Base-by-base conservation (phyloP, 23 tunicate genomes). In the Halocynthia roretzi region DNA sequence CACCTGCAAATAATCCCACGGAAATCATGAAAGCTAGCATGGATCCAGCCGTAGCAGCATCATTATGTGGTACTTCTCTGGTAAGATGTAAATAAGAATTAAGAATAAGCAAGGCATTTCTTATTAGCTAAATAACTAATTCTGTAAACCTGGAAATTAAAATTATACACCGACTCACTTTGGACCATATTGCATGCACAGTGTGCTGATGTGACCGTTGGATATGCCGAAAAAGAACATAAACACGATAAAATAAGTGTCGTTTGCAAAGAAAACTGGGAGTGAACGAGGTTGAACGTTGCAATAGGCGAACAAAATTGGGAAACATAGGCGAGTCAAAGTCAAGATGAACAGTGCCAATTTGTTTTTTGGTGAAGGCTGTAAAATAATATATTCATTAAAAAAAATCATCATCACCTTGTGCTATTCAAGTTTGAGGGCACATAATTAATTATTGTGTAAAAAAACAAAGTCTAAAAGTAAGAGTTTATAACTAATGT, bases 151-250 rank as follows among this genome's bases (percentile, higher is more conserved):
- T 21, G 71, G n/a, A 61, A 31, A 31, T 31, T 31, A 31, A 31
- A 31, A 31, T 31, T 0, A 0, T 31, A 31, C 44, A 31, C 44
- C 17, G 7, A 82, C 86, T 90, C 77, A 91, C 97, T 76, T 71
- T 51, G 98, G 98, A 0, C 89, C 98, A 80, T 92, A 92, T 71
- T 92, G 88, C 85, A 92, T 86, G 18, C 75, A 71, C 17, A 92
- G 78, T 5, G 98, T 86, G 44, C 98, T 80, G n/a, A 92, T 75
- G 58, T 92, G 83, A 7, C 98, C 98, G 77, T 92, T 92, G 19
- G 93, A 81, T 22, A 92, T 31, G 6, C 86, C 98, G 66, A 92
- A 92, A 8, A 86, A 44, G 19, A 86, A 61, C 87, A 86, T 86
- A 67, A 92, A 81, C 7, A 79, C 82, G 21, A 92, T 92, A 56